These are phyloP conservation scores for Patiria miniata DNA, from an alignment of 35 echinoderm and acorn worm species.

Conservation along the genomic window DNA sequence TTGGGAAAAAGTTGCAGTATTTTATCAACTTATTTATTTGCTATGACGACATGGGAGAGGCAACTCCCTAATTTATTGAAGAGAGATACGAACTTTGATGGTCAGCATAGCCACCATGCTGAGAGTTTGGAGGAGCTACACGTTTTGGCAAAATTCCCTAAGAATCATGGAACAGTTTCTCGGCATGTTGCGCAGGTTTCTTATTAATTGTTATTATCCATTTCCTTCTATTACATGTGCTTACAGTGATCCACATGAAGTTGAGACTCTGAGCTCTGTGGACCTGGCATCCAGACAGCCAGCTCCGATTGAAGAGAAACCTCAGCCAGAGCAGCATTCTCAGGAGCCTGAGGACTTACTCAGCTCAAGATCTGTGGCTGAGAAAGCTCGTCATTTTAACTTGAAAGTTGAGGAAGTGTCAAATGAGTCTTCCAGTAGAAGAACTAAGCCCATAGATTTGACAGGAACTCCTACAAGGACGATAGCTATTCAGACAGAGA, in stretches of 20 bases:
- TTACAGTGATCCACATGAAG: slow-evolving; percentile 39
- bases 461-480: neutral
- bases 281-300: neutral
- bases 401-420: slow-evolving; percentile 12
- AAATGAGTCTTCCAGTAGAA: neutral
- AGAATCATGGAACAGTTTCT: too few relatives aligned
- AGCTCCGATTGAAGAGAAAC: neutral
- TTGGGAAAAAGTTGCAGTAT: too few relatives aligned
- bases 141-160: too few relatives aligned
- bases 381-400: slow-evolving; percentile 14
- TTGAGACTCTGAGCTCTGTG: slow-evolving; percentile 22
- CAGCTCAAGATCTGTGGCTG: neutral
- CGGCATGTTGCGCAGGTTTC: too few relatives aligned
- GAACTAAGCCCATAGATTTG: neutral
- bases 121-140: too few relatives aligned
- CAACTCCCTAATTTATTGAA: too few relatives aligned
- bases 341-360: neutral
- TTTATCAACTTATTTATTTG: too few relatives aligned
- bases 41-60: too few relatives aligned
- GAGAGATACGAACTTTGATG: too few relatives aligned
- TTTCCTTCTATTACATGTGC: neutral
- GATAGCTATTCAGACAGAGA: slow-evolving; percentile 7
- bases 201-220: neutral
- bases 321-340: neutral
- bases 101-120: too few relatives aligned